Conservation (phyloP, 2,797 vertebrate species). For the Caiman crocodilus region DNA sequence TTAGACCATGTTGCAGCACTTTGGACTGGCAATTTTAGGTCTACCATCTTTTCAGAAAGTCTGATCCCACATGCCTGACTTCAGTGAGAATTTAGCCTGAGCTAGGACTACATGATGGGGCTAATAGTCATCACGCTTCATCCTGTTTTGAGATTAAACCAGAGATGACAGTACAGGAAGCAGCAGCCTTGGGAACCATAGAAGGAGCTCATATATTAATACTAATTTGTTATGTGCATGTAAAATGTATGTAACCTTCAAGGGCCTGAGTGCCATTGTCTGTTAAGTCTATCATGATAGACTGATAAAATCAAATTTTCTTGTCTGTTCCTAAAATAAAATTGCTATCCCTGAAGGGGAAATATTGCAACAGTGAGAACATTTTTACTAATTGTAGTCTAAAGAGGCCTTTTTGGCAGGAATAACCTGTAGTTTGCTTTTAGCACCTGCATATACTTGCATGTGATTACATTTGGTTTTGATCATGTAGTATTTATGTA, state of each 20-base stretch:
- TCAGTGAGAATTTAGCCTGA: not conserved
- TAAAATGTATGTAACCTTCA: not conserved
- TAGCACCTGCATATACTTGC: constrained; percentile 60
- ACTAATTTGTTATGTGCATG: not conserved
- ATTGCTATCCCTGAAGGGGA: constrained; percentile 27
- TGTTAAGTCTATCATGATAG: not conserved
- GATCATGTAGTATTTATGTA: constrained; percentile 37
- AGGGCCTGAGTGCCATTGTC: not conserved
- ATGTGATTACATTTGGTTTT: not conserved
- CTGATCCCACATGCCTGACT: not conserved
- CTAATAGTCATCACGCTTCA: not conserved
- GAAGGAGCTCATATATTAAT: not conserved
- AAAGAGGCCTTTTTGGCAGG: constrained; percentile 34
- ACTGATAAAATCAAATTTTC: constrained; percentile 30
- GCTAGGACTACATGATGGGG: not conserved
- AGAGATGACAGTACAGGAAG: not conserved
- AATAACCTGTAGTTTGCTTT: constrained; percentile 24
- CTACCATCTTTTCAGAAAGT: not conserved
- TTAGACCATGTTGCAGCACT: not conserved
- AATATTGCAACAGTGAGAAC: constrained; percentile 50
- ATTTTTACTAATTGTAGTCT: constrained; percentile 31
- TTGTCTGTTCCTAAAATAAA: not conserved
- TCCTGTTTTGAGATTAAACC: not conserved
- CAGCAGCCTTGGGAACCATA: too few species aligned
- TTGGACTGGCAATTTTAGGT: not conserved